phyloP scores from a whole-genome alignment of 2,888 invertebrate genomes.

The Myopa tessellatipennis region DNA sequence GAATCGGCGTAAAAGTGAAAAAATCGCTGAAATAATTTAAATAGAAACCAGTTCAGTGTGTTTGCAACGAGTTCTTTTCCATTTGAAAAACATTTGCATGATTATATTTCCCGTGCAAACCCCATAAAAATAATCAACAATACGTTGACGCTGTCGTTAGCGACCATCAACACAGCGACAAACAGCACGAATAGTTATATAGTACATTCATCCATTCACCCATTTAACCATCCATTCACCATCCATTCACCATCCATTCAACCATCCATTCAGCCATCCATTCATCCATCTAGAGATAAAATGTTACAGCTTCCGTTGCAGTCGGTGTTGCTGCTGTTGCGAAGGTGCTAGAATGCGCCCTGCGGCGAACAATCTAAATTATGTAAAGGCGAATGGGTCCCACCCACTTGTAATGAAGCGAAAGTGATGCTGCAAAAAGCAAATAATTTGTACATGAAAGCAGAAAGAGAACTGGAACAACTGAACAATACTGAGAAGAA shows the following conservation, averaged over 20 bases:
- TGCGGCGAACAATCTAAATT: slow-evolving; percentile 28
- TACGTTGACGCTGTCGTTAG: too few species aligned
- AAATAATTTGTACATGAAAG: slow-evolving; percentile 8
- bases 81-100: background rate
- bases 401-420: slow-evolving; percentile 6
- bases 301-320: slow-evolving; percentile 15
- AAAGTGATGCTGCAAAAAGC: background rate
- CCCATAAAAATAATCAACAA: background rate
- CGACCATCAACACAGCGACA: slow-evolving; percentile 2
- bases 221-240: too few species aligned
- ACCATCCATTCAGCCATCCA: background rate
- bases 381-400: background rate
- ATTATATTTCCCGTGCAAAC: background rate
- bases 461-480: background rate
- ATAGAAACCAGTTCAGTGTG: background rate
- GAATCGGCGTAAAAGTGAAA: too few species aligned
- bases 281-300: background rate
- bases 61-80: background rate
- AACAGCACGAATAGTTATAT: too few species aligned
- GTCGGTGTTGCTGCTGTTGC: background rate
- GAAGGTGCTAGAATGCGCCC: slow-evolving; percentile 6
- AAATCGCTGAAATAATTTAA: too few species aligned
- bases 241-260: slow-evolving; percentile 12
- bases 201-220: too few species aligned
- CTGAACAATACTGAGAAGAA: background rate